A percentile compares a stretch with the other conserved stretches of the same genome.
These are phyloP conservation scores for Zele albiditarsus DNA, from an alignment of 2,888 invertebrate genomes.

Conservation along the genomic window DNA sequence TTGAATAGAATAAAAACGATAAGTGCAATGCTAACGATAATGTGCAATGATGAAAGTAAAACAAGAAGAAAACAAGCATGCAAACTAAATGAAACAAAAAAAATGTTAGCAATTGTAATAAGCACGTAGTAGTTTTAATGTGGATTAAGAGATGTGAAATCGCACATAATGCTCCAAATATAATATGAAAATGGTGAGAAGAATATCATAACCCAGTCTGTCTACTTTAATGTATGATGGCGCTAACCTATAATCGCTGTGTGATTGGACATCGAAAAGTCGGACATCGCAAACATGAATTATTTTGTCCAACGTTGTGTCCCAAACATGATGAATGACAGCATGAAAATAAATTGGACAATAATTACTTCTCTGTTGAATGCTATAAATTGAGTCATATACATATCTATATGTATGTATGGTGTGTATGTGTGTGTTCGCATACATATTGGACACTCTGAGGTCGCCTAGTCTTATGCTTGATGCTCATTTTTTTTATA, in stretches of 20 bases:
- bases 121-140: background rate
- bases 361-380: slow-evolving; percentile 56
- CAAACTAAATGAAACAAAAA: background rate
- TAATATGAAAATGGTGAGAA: background rate
- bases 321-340: slow-evolving; percentile 69
- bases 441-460: too few relatives aligned
- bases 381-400: background rate
- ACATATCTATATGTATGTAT: background rate
- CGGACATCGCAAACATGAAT: slow-evolving; percentile 68
- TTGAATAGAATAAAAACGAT: background rate
- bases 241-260: slow-evolving; percentile 73
- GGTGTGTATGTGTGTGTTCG: too few relatives aligned
- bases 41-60: background rate
- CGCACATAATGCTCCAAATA: background rate
- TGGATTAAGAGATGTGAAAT: background rate
- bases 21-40: background rate
- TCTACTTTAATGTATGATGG: slow-evolving; percentile 63
- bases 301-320: slow-evolving; percentile 69
- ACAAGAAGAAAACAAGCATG: background rate
- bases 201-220: slow-evolving; percentile 64
- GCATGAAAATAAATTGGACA: slow-evolving; percentile 71
- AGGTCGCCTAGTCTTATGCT: too few relatives aligned
- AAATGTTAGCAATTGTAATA: background rate
- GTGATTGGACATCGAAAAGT: slow-evolving; percentile 69
- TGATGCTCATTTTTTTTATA: too few relatives aligned